Percentiles rank a stretch among this genome's conserved stretches.
Evolutionary conservation across 2,797 vertebrate species (phyloP).

Genomic region (Cygnus olor): DNA sequence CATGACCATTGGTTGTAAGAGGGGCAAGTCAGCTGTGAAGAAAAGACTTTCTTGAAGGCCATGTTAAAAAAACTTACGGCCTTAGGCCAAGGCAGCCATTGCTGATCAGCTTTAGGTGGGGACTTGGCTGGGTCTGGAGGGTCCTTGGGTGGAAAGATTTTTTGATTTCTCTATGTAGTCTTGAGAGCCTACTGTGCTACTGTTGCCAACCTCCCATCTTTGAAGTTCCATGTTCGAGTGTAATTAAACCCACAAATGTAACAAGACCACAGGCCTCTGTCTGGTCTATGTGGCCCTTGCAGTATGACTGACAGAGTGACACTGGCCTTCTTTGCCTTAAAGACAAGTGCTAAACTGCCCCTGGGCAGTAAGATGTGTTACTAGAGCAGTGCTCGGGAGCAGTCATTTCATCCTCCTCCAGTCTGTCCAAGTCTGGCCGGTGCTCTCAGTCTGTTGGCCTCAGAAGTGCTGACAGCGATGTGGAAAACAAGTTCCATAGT

Average conservation of each 20-base stretch:
- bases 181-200: neutral
- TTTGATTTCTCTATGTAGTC: neutral
- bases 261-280: neutral
- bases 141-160: neutral
- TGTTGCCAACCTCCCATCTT: neutral
- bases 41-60: conserved; percentile 3
- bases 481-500: neutral
- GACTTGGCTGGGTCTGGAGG: neutral
- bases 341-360: neutral
- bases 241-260: neutral
- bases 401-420: neutral
- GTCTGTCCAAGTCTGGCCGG: neutral
- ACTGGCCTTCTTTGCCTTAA: neutral
- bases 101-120: neutral
- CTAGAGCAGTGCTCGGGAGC: neutral
- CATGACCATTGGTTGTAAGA: neutral
- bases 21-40: neutral
- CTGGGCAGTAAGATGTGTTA: neutral
- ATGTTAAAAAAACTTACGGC: neutral
- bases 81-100: neutral
- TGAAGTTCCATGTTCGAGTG: accelerated
- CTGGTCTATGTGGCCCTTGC: neutral
- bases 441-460: neutral
- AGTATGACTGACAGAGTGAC: neutral
- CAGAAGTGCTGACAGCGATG: neutral